Conservation (phyloP, 2,797 vertebrate species). For the Sparus aurata region DNA sequence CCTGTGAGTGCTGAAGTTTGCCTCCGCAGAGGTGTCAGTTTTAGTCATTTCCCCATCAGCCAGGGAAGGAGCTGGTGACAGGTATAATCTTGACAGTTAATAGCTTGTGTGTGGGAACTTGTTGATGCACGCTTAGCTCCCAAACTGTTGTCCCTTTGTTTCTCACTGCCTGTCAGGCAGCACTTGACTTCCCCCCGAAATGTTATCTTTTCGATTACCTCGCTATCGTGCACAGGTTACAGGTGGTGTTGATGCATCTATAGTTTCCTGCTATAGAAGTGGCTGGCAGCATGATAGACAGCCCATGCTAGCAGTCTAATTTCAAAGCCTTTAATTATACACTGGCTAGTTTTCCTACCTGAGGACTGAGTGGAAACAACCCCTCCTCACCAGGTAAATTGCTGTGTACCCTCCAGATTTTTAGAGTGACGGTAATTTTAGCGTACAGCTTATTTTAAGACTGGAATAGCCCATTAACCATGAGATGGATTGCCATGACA, state of each 20-base stretch:
- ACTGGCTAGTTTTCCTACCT: slow-evolving; percentile 11
- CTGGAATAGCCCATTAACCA: not conserved
- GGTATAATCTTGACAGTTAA: slow-evolving; percentile 66
- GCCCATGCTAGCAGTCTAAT: not conserved
- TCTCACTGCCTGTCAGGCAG: slow-evolving; percentile 9
- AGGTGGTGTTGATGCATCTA: slow-evolving; percentile 1
- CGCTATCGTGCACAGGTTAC: not conserved
- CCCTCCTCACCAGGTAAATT: slow-evolving; percentile 10
- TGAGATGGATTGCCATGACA: not conserved
- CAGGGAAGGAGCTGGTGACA: slow-evolving; percentile 60
- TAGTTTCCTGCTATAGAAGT: not conserved
- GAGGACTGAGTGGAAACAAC: not conserved
- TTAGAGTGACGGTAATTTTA: slow-evolving; percentile 3
- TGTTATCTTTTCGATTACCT: slow-evolving; percentile 8
- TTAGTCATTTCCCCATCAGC: slow-evolving; percentile 53
- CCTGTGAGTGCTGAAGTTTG: slow-evolving; percentile 54
- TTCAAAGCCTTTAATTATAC: slow-evolving; percentile 38
- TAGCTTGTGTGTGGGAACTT: slow-evolving; percentile 57
- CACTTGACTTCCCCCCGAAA: slow-evolving; percentile 30
- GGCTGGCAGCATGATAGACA: slow-evolving; percentile 1
- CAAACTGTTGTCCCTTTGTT: slow-evolving; percentile 36
- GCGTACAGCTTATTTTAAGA: not conserved
- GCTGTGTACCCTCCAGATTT: slow-evolving; percentile 11
- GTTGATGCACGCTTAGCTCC: slow-evolving; percentile 46
- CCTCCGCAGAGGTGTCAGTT: slow-evolving; percentile 51